Evolutionary conservation across 2,797 vertebrate genomes (phyloP).

Genomic region (Pseudocheirus occidentalis): DNA sequence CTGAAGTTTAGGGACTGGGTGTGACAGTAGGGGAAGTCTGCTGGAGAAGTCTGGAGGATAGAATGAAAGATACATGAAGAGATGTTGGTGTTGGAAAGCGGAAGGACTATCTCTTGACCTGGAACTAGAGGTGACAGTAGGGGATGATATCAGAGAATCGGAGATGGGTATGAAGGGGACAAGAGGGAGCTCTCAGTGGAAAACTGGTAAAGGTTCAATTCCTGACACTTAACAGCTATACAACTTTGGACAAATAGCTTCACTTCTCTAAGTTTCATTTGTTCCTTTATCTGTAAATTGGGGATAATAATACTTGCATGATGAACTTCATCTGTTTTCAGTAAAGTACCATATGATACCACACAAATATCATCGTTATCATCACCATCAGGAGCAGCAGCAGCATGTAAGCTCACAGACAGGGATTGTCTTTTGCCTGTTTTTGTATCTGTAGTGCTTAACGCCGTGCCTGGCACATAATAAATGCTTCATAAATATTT

Average conservation of each 20-base stretch:
- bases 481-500: background rate
- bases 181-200: background rate
- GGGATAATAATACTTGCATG: background rate
- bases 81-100: background rate
- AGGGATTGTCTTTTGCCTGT: background rate
- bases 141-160: background rate
- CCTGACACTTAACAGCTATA: background rate
- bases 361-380: background rate
- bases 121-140: background rate
- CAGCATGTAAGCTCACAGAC: background rate
- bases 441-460: background rate
- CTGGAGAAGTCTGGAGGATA: background rate
- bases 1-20: background rate
- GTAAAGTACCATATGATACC: background rate
- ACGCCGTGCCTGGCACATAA: background rate
- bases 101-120: background rate
- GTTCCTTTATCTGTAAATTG: background rate
- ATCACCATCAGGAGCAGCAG: too few relatives aligned
- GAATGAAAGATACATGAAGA: background rate
- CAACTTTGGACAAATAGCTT: background rate
- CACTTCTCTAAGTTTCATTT: background rate
- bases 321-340: background rate
- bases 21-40: background rate
- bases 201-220: background rate
- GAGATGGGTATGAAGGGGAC: background rate